phyloP scores from a whole-genome alignment of 1,140 invertebrate species.

The Rhagoletis zephyria region DNA sequence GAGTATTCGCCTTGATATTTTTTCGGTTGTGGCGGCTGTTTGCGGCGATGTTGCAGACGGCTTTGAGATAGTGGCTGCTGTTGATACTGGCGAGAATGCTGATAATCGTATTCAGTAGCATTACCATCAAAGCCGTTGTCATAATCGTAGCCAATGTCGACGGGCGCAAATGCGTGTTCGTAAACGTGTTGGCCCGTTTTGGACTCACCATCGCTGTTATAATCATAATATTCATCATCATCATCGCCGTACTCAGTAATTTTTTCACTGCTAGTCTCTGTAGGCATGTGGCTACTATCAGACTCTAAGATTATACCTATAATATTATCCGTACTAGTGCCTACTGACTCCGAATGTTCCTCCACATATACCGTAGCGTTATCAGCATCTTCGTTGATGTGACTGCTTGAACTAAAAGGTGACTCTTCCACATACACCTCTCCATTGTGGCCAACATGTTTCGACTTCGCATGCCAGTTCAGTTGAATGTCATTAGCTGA shows the following conservation, averaged over 20 bases:
- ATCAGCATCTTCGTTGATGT: background rate
- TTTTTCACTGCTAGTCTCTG: background rate
- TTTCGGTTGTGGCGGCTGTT: background rate
- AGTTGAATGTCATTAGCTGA: background rate
- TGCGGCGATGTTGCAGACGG: background rate
- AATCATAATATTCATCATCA: constrained; percentile 36
- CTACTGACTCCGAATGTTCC: background rate
- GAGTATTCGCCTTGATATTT: background rate
- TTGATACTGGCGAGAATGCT: background rate
- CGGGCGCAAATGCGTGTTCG: background rate
- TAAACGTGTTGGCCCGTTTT: background rate
- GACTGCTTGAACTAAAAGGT: background rate
- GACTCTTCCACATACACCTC: background rate
- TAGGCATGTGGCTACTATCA: background rate
- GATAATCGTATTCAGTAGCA: background rate
- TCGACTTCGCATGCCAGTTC: background rate
- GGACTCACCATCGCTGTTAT: background rate
- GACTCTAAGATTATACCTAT: background rate
- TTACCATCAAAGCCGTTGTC: constrained; percentile 4
- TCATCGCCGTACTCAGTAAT: background rate
- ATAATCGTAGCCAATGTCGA: constrained; percentile 1
- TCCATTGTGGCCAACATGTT: background rate
- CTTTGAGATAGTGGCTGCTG: background rate
- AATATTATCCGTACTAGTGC: background rate
- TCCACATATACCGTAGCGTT: background rate